phyloP scores from a whole-genome alignment of 2,113 vertebrate genomes.

The Romanogobio albipinnatus region DNA sequence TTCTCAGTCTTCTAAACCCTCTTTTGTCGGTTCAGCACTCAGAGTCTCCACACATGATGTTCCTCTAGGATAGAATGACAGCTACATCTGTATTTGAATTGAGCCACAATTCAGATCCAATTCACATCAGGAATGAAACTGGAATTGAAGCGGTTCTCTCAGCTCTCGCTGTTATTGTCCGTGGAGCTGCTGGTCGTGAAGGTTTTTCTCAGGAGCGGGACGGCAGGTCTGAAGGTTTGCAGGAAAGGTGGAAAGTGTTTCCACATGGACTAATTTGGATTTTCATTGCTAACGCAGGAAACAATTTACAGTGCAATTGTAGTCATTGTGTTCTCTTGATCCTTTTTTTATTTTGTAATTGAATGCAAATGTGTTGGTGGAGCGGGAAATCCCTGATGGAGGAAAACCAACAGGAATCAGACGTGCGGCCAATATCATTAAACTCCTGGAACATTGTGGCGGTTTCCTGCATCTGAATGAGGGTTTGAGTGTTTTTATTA shows the following conservation, averaged over 20 bases:
- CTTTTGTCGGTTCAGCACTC: no score
- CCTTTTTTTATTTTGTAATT: constrained; percentile 8
- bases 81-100: no score
- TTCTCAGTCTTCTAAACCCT: no score
- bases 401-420: constrained; percentile 9
- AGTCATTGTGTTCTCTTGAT: constrained; percentile 6
- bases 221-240: neutral
- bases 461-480: neutral
- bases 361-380: constrained; percentile 3
- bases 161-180: no score
- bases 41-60: no score
- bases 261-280: neutral
- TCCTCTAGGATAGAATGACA: no score
- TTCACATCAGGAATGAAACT: no score
- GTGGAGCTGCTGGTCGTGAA: neutral
- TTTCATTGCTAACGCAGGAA: constrained; percentile 4
- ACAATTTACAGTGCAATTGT: neutral
- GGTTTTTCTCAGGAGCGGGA: neutral
- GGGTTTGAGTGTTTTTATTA: constrained; percentile 22
- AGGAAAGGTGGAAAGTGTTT: constrained; percentile 8
- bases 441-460: neutral
- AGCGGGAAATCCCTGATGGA: neutral
- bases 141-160: no score
- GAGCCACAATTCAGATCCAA: no score
- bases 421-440: constrained; percentile 14